Conservation (phyloP, 2,797 vertebrate species). For the Gymnoscopelus microlampas region DNA sequence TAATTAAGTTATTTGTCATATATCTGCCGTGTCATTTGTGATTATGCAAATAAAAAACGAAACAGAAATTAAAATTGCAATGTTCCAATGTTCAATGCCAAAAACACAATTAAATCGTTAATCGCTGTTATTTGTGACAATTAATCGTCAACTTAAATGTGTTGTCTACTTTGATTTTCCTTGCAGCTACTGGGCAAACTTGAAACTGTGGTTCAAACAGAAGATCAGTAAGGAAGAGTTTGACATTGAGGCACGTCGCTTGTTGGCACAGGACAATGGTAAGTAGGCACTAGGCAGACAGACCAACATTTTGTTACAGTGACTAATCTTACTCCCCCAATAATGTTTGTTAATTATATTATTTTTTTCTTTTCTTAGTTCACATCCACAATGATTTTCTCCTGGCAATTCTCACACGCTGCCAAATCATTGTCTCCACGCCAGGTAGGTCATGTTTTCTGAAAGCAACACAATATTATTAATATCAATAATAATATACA, state of each 20-base stretch:
- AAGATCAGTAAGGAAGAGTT: constrained; percentile 99
- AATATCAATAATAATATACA: no score
- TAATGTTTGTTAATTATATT: background rate
- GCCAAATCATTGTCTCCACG: constrained; percentile 92
- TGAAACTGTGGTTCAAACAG: constrained; percentile 99
- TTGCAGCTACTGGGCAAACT: constrained; percentile 96
- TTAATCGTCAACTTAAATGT: background rate
- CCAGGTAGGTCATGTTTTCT: constrained; percentile 79
- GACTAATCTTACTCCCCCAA: no score
- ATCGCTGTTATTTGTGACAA: no score
- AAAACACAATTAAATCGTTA: no score
- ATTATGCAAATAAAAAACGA: no score
- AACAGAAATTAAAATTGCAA: no score
- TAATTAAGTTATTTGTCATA: no score
- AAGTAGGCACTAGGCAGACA: constrained; percentile 13
- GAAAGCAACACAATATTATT: no score
- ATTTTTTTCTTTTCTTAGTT: constrained; percentile 76
- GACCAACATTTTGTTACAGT: no score
- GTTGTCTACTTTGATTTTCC: background rate
- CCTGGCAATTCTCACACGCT: constrained; percentile 95
- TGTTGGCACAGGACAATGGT: constrained; percentile 96
- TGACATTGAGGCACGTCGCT: constrained; percentile 92
- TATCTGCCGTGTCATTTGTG: no score
- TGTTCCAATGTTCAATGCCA: no score
- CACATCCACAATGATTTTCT: constrained; percentile 98